These are phyloP conservation scores for Prosopocoilus inquinatus DNA, from an alignment of 2,888 invertebrate genomes.

Conservation along the genomic window DNA sequence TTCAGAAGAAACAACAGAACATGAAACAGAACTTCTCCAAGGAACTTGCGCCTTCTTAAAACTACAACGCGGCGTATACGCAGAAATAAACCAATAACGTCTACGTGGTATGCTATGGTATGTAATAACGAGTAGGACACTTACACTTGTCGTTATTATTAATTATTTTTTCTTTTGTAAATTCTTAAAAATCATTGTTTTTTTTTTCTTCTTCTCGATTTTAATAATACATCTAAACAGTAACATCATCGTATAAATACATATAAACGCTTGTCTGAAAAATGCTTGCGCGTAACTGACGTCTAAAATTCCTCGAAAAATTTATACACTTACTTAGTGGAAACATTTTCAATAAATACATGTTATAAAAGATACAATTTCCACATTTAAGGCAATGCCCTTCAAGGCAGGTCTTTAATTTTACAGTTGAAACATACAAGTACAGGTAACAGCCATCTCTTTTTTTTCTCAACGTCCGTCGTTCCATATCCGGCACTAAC, in stretches of 20 bases:
- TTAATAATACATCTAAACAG: conserved; percentile 39
- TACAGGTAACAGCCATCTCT: conserved; percentile 33
- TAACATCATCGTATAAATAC: conserved; percentile 41
- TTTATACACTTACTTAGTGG: conserved; percentile 14
- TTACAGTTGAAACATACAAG: conserved; percentile 30
- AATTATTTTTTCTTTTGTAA: too few relatives aligned
- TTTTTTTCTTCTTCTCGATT: not conserved
- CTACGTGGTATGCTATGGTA: not conserved
- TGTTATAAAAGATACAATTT: conserved; percentile 43
- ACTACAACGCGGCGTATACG: not conserved
- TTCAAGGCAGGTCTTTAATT: conserved; percentile 42
- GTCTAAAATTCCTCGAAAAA: conserved; percentile 16
- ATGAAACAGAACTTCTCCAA: conserved; percentile 3
- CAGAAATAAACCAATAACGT: not conserved
- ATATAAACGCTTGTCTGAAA: conserved; percentile 31
- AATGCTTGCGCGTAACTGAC: conserved; percentile 19
- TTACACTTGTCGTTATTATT: conserved; percentile 12
- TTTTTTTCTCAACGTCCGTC: conserved; percentile 18
- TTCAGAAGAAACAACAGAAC: conserved; percentile 14
- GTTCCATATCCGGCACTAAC: conserved; percentile 3
- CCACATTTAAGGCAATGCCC: conserved; percentile 46
- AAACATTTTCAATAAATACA: conserved; percentile 36
- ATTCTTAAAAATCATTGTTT: conserved; percentile 14
- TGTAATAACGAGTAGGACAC: conserved; percentile 31
- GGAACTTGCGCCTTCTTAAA: not conserved